Evolutionary conservation across 92 coral and sea anemone genomes (phyloP).

Genomic region (Pocillopora grandis): DNA sequence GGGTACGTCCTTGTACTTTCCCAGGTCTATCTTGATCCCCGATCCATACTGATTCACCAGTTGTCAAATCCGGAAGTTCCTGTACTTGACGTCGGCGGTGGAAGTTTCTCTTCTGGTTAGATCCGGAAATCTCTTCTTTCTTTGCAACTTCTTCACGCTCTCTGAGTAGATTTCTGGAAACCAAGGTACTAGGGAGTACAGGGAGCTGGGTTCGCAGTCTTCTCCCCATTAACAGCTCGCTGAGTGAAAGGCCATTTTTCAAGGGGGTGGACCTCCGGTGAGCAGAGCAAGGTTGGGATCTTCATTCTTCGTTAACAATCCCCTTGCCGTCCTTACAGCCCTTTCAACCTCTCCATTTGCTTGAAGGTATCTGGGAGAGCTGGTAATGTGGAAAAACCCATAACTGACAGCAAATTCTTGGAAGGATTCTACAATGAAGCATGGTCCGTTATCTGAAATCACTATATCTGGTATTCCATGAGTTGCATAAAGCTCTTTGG

Average conservation of each 20-base stretch:
- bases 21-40: constrained; percentile 34
- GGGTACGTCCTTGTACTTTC: background rate
- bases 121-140: constrained; percentile 46
- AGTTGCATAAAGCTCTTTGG: constrained; percentile 54
- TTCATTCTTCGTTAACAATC: constrained; percentile 46
- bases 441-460: constrained; percentile 55
- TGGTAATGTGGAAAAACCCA: constrained; percentile 56
- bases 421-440: constrained; percentile 33
- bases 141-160: constrained; percentile 31
- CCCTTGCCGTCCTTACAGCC: constrained; percentile 48
- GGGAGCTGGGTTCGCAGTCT: constrained; percentile 15
- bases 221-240: constrained; percentile 45
- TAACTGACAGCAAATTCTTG: constrained; percentile 49
- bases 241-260: constrained; percentile 43
- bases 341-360: constrained; percentile 63
- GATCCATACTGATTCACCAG: constrained; percentile 50
- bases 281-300: constrained; percentile 46
- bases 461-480: constrained; percentile 58
- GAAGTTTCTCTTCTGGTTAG: constrained; percentile 31
- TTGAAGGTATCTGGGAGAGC: constrained; percentile 55
- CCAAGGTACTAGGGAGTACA: constrained; percentile 28
- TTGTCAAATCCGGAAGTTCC: constrained; percentile 36
- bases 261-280: constrained; percentile 44
- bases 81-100: constrained; percentile 30
- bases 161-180: constrained; percentile 3